Evolutionary conservation across 2,113 vertebrate species (phyloP).

Genomic region (Mobula birostris): DNA sequence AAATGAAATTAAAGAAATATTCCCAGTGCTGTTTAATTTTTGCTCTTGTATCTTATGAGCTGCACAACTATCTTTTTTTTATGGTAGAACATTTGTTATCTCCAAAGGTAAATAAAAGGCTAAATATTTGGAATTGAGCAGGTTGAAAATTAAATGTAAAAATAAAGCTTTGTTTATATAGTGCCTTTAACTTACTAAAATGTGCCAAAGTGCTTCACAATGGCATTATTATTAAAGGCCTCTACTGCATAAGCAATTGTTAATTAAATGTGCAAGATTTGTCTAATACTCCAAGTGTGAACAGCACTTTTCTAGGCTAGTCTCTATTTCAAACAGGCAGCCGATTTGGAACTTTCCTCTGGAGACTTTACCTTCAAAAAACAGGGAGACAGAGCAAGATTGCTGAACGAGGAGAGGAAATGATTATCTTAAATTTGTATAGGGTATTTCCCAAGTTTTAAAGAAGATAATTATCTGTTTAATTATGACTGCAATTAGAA

Average conservation of each 20-base stretch:
- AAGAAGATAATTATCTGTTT: neutral
- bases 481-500: neutral
- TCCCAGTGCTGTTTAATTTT: neutral
- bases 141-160: neutral
- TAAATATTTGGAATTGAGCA: neutral
- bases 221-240: no score
- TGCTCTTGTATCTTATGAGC: neutral
- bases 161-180: neutral
- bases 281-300: neutral
- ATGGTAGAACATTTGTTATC: neutral
- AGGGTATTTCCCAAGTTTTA: neutral
- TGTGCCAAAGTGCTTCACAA: no score
- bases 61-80: neutral
- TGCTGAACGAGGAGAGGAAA: neutral
- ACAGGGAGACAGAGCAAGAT: neutral
- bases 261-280: neutral
- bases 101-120: neutral
- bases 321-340: no score
- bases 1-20: neutral
- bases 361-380: neutral
- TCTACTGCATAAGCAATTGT: neutral
- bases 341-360: neutral
- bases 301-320: neutral
- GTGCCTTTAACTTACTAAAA: no score
- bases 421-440: neutral